These are phyloP conservation scores for Crambe crambe DNA, from an alignment of 37 sponge, comb jelly and placozoan species.

Conservation along the genomic window DNA sequence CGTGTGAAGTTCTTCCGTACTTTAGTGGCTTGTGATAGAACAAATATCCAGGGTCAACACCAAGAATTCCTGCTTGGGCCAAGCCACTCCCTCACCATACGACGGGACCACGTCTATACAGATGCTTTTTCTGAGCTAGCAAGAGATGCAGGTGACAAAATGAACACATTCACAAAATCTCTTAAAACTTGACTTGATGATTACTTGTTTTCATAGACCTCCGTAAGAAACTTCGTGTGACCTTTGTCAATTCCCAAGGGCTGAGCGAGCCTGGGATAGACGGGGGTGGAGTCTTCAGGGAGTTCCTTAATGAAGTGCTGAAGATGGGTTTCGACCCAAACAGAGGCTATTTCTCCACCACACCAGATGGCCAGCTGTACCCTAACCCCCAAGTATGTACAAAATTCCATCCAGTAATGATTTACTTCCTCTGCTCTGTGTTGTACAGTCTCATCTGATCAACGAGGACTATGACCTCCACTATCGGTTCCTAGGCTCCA, in stretches of 20 bases:
- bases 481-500: slow-evolving; percentile 84
- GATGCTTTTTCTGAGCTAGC: slow-evolving; percentile 88
- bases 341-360: slow-evolving; percentile 79
- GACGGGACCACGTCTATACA: slow-evolving; percentile 84
- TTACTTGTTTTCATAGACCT: slow-evolving; percentile 36
- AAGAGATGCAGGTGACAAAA: slow-evolving; percentile 31
- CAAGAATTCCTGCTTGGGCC: slow-evolving; percentile 65
- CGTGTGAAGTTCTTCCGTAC: slow-evolving; percentile 69
- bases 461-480: slow-evolving; percentile 68
- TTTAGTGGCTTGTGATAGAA: slow-evolving; percentile 30
- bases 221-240: slow-evolving; percentile 51
- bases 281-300: slow-evolving; percentile 96
- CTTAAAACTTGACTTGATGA: background rate
- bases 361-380: slow-evolving; percentile 61
- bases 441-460: slow-evolving; percentile 53
- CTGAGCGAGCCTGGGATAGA: slow-evolving; percentile 97
- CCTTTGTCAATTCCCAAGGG: slow-evolving; percentile 81
- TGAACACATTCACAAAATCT: background rate
- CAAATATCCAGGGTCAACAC: slow-evolving; percentile 20
- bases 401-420: background rate
- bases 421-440: too few species aligned
- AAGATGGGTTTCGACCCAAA: slow-evolving; percentile 92
- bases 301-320: slow-evolving; percentile 92
- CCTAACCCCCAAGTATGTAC: slow-evolving; percentile 75
- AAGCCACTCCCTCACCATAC: slow-evolving; percentile 34